Evolutionary conservation across 2,113 vertebrate species (phyloP).

Genomic region (Pungitius pungitius): DNA sequence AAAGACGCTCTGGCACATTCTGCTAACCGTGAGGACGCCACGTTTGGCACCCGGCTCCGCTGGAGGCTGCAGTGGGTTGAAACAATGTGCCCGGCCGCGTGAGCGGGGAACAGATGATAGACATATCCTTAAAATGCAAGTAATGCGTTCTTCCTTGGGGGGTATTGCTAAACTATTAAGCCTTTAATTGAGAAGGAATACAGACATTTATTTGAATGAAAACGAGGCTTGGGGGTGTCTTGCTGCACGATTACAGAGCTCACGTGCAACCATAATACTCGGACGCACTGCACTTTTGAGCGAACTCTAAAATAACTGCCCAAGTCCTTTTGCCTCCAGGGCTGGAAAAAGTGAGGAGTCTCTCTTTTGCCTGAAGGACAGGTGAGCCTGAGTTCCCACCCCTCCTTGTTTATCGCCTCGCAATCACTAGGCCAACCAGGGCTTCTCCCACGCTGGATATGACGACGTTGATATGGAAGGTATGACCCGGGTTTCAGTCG

Average conservation of each 20-base stretch:
- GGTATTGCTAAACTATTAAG: conserved; percentile 78
- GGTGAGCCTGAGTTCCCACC: conserved; percentile 75
- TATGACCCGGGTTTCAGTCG: conserved; percentile 78
- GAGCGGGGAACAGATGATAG: conserved; percentile 75
- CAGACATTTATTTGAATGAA: conserved; percentile 78
- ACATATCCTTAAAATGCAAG: conserved; percentile 75
- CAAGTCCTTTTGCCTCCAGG: conserved; percentile 65
- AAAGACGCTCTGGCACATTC: conserved; percentile 21
- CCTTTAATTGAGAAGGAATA: conserved; percentile 81
- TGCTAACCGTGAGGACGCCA: conserved; percentile 38
- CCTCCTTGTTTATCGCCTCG: conserved; percentile 60
- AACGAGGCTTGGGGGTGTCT: conserved; percentile 55
- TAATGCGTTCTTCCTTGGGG: conserved; percentile 76
- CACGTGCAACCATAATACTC: conserved; percentile 55
- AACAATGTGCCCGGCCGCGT: conserved; percentile 67
- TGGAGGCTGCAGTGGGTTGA: conserved; percentile 65
- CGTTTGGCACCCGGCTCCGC: conserved; percentile 40
- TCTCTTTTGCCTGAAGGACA: conserved; percentile 71
- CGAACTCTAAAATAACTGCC: conserved; percentile 72
- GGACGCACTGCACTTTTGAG: conserved; percentile 50
- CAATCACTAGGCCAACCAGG: conserved; percentile 74
- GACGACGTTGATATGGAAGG: conserved; percentile 77
- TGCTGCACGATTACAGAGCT: conserved; percentile 51
- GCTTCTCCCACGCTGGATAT: conserved; percentile 72
- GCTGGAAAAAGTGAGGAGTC: conserved; percentile 80